Evolutionary conservation across 2,113 vertebrate genomes (phyloP).

Genomic region (Antennarius striatus): DNA sequence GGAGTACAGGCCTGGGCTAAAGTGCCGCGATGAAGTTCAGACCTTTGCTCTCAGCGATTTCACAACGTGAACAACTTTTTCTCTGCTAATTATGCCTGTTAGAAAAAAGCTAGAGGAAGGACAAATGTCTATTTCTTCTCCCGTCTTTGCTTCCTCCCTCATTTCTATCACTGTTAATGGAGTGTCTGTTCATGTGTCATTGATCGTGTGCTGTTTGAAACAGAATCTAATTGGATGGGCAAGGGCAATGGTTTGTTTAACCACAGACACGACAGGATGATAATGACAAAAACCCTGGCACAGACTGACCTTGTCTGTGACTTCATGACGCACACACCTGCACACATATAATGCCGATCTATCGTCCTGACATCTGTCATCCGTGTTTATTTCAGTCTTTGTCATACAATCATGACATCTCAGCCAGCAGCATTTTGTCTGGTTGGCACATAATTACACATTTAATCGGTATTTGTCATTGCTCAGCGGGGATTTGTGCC

Average conservation of each 20-base stretch:
- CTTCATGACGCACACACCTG: background rate
- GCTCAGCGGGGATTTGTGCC: slow-evolving; percentile 56
- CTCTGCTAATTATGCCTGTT: slow-evolving; percentile 44
- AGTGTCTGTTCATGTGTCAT: slow-evolving; percentile 46
- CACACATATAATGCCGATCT: background rate
- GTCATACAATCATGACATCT: slow-evolving; percentile 26
- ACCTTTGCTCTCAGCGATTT: slow-evolving; percentile 21
- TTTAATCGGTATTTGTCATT: slow-evolving; percentile 47
- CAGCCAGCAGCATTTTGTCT: slow-evolving; percentile 22
- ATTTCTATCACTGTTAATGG: slow-evolving; percentile 44
- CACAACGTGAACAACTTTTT: slow-evolving; percentile 36
- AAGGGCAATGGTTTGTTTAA: slow-evolving; percentile 51
- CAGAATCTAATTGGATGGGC: slow-evolving; percentile 48
- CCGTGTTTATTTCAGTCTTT: slow-evolving; percentile 11
- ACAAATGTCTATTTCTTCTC: slow-evolving; percentile 13
- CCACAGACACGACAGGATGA: slow-evolving; percentile 47
- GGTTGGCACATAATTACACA: slow-evolving; percentile 46
- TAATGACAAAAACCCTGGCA: slow-evolving; percentile 29
- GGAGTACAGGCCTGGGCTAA: background rate
- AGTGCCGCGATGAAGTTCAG: slow-evolving; percentile 24
- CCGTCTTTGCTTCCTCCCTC: slow-evolving; percentile 8
- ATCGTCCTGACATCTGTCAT: slow-evolving; percentile 14
- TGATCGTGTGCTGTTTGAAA: slow-evolving; percentile 31
- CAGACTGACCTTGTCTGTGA: slow-evolving; percentile 13
- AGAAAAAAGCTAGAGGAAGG: slow-evolving; percentile 6